These are phyloP conservation scores for Odocoileus virginianus DNA, from an alignment of 2,113 vertebrate genomes.

Conservation along the genomic window DNA sequence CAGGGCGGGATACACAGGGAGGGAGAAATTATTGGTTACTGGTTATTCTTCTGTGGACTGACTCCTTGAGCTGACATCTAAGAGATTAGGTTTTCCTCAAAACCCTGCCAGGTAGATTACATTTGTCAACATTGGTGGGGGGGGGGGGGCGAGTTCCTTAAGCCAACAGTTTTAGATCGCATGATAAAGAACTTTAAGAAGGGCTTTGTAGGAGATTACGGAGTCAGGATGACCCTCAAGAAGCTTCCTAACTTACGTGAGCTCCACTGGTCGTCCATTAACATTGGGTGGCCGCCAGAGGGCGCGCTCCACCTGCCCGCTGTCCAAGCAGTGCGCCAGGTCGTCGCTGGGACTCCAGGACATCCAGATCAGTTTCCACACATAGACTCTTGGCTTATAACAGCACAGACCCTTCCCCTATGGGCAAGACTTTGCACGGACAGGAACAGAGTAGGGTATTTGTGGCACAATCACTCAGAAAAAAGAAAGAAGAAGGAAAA, in stretches of 20 bases:
- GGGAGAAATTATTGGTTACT: neutral
- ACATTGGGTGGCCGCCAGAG: neutral
- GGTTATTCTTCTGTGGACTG: neutral
- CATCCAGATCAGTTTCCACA: neutral
- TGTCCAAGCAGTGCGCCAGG: neutral
- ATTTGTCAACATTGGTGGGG: neutral
- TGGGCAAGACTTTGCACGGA: neutral
- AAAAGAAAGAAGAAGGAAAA: neutral
- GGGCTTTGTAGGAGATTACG: neutral
- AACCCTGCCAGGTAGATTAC: neutral
- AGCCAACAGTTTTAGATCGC: neutral
- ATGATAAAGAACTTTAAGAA: neutral
- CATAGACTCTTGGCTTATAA: neutral
- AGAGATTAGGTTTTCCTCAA: neutral
- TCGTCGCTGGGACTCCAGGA: neutral
- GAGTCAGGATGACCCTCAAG: neutral
- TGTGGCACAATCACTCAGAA: neutral
- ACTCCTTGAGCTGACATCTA: neutral
- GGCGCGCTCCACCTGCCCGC: neutral
- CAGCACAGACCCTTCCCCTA: neutral
- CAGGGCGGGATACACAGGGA: neutral
- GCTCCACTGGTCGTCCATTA: neutral
- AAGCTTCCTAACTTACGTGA: neutral
- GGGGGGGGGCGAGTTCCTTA: neutral
- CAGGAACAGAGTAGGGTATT: neutral